Percentiles rank a stretch among this genome's conserved stretches.
Evolutionary conservation across 1,140 invertebrate species (phyloP).

Genomic region (Psix sp.): DNA sequence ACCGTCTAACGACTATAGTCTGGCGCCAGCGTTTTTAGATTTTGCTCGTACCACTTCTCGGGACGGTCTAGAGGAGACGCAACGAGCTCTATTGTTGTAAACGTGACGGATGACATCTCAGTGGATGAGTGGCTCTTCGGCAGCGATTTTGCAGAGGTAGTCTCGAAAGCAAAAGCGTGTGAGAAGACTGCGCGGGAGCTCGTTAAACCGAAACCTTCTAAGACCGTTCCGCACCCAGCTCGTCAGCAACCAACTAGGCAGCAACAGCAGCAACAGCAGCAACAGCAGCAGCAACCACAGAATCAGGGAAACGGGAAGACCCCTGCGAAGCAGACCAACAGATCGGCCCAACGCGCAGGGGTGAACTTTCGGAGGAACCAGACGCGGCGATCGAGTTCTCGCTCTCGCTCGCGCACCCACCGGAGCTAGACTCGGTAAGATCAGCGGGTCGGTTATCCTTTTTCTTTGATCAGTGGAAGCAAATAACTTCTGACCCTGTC

Average conservation of each 20-base stretch:
- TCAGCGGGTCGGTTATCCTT: too few species aligned
- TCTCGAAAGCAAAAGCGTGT: slow-evolving; percentile 17
- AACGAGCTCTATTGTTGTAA: background rate
- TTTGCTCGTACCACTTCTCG: slow-evolving; percentile 3
- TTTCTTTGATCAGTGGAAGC: too few species aligned
- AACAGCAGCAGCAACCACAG: slow-evolving; percentile 1
- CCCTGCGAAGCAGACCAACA: too few species aligned
- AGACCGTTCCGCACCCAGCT: background rate
- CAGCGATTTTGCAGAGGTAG: slow-evolving; percentile 19
- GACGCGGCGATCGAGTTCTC: too few species aligned
- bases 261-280: slow-evolving; percentile 2
- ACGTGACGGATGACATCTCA: slow-evolving; percentile 19
- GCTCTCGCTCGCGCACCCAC: too few species aligned
- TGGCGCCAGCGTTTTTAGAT: slow-evolving; percentile 13
- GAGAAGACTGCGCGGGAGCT: slow-evolving; percentile 17
- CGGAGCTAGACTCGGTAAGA: too few species aligned
- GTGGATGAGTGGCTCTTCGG: slow-evolving; percentile 41
- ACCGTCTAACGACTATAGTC: background rate
- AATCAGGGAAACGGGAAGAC: slow-evolving; percentile 1
- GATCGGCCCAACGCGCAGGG: too few species aligned
- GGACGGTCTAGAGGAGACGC: slow-evolving; percentile 5
- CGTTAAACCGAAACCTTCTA: slow-evolving; percentile 2
- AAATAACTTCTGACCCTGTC: too few species aligned
- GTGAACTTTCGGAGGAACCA: too few species aligned
- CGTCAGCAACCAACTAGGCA: slow-evolving; percentile 2